These are phyloP conservation scores for Linepithema humile DNA, from an alignment of 1,140 invertebrate genomes.

Conservation along the genomic window DNA sequence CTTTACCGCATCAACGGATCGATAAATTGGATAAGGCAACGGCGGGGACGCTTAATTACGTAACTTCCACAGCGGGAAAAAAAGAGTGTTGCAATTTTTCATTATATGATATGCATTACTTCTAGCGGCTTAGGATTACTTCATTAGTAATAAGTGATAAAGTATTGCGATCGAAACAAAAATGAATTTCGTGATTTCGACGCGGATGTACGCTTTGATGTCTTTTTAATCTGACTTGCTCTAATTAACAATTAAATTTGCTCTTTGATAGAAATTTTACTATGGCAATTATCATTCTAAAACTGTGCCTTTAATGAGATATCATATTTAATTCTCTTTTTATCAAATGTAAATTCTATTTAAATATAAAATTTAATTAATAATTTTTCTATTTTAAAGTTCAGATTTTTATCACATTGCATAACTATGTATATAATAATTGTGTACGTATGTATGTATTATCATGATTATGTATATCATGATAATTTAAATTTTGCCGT, in stretches of 20 bases:
- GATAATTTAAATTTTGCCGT: too few species aligned
- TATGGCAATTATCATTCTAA: background rate
- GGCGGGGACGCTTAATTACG: conserved; percentile 24
- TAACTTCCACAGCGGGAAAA: background rate
- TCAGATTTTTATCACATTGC: background rate
- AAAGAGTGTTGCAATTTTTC: conserved; percentile 36
- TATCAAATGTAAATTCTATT: background rate
- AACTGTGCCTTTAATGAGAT: background rate
- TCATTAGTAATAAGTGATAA: conserved; percentile 12
- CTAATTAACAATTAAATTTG: conserved; percentile 28
- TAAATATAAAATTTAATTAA: background rate
- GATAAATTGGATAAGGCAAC: conserved; percentile 39
- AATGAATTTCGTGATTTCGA: conserved; percentile 27
- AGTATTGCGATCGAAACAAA: background rate
- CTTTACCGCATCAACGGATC: conserved; percentile 57
- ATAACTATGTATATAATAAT: too few species aligned
- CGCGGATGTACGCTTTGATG: background rate
- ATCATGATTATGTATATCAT: too few species aligned
- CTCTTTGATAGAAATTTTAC: background rate
- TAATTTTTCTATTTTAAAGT: background rate
- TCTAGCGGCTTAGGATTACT: conserved; percentile 9
- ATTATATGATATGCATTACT: conserved; percentile 22
- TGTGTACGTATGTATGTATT: too few species aligned
- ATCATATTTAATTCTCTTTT: conserved; percentile 13
- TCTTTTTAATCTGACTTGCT: background rate